Conservation (phyloP, 2,113 vertebrate genomes). For the Cyphomyrus discorhynchus region DNA sequence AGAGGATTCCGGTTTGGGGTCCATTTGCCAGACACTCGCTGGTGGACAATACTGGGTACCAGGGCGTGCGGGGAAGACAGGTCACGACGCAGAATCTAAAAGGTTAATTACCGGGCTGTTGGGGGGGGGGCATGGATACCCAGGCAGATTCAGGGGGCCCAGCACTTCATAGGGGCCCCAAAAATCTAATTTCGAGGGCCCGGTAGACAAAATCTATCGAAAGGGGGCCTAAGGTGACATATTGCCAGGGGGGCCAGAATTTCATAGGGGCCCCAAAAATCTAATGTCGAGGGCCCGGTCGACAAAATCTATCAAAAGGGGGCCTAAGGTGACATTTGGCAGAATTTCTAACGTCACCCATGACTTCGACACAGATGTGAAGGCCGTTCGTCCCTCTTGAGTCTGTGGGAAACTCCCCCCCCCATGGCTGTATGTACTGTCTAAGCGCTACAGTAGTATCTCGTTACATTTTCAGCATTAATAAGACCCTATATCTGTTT, state of each 20-base stretch:
- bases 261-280: not conserved
- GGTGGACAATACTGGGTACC: not conserved
- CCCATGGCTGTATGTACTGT: not conserved
- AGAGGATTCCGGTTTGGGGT: not conserved
- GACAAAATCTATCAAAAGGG: not conserved
- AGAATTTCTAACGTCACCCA: not conserved
- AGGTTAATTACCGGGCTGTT: not conserved
- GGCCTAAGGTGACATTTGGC: not conserved
- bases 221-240: no score
- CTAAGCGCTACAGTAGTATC: not conserved
- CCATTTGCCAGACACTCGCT: conserved; percentile 51
- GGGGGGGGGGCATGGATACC: not conserved
- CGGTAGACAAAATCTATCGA: no score
- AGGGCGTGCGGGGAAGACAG: no score
- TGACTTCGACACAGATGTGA: not conserved
- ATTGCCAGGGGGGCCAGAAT: no score
- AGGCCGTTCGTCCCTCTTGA: not conserved
- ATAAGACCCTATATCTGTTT: not conserved
- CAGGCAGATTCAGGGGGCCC: not conserved
- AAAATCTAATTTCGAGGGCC: no score
- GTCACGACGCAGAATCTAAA: not conserved
- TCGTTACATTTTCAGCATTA: not conserved
- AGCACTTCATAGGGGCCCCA: not conserved
- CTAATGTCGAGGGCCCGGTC: not conserved
- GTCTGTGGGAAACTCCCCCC: not conserved